Conservation (phyloP, 53 echinoderm and acorn worm species). For the Actinopyga echinites region DNA sequence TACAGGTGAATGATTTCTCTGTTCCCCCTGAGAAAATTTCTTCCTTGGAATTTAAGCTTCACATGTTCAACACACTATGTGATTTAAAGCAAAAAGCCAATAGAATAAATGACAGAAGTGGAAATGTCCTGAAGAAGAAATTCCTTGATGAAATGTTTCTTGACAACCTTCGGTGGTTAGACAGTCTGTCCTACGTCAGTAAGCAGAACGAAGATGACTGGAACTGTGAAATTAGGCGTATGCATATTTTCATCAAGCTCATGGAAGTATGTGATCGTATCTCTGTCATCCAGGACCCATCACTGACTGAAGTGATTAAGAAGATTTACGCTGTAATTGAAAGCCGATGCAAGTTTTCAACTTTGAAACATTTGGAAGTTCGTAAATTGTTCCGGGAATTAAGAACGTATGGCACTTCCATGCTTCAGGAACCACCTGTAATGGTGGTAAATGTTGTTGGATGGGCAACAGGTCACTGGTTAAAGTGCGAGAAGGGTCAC, state of each 20-base stretch:
- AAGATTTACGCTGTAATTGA: not conserved
- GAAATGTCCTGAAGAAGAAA: not conserved
- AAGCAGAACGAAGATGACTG: conserved; percentile 16
- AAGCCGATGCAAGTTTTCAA: not conserved
- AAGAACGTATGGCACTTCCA: not conserved
- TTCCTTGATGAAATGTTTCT: not conserved
- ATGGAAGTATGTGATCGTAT: not conserved
- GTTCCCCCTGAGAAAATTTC: not conserved
- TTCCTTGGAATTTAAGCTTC: conserved; percentile 6
- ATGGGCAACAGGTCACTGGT: conserved; percentile 70
- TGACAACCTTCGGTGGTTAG: not conserved
- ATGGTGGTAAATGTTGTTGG: conserved; percentile 68
- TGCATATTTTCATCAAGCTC: not conserved
- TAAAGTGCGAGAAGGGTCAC: conserved; percentile 78
- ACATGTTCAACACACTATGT: conserved; percentile 25
- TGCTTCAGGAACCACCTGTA: conserved; percentile 49
- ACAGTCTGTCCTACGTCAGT: not conserved
- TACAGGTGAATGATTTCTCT: too few species aligned
- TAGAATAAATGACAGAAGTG: not conserved
- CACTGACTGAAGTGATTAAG: not conserved
- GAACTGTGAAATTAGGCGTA: conserved; percentile 4
- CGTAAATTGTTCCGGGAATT: not conserved
- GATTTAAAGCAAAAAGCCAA: not conserved
- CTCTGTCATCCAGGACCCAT: not conserved
- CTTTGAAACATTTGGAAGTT: not conserved